Evolutionary conservation across 2,113 vertebrate genomes (phyloP), one percentile per base, ranked within the genome.

Genomic region (Alectura lathami): DNA sequence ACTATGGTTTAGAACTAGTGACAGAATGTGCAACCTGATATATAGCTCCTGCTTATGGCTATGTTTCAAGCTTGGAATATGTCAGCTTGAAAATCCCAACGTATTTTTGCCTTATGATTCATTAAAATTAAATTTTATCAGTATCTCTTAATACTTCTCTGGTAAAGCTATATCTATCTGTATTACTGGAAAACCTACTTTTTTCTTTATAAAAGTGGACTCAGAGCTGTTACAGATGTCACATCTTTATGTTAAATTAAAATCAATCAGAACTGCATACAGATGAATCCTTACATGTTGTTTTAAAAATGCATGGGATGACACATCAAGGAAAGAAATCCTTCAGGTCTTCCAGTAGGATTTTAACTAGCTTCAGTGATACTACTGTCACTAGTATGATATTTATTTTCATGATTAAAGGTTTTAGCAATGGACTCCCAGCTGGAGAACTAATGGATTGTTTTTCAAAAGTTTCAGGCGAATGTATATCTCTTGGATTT

Each of bases 101-200:
- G 40, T 5, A 91, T 95, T 95, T 85, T 97, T 97, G 80, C 70
- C 96, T 96, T 62, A 96, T 74, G 93, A 96, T 95, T 95, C 68
- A 92, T n/a, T 30, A 97, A 97, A 97, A 97, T 96, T 94, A 95
- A 96, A 97, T 96, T 92, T 47, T 95, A 96, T 84, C 90, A 82
- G 78, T 86, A 95, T 94, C 94, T 95, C 93, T 92, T 96, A 96
- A 92, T 94, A 94, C 42, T 59, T 53, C 87, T 83, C 85, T 83
- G 66, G 60, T 75, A 95, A 96, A 94, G 72, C 86, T 89, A 23
- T 91, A 73, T 83, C 92, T 91, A 56, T 59, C 53, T 93, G 29
- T 54, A 32, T 63, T 77, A 81, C 47, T 29, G 23, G 27, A 88
- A 76, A 93, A 13, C 8, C 64, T 77, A 42, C 9, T 90, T 63